Evolutionary conservation across 2,797 vertebrate genomes (phyloP), one percentile per base, ranked within the genome.

Genomic region (Dallia pectoralis): DNA sequence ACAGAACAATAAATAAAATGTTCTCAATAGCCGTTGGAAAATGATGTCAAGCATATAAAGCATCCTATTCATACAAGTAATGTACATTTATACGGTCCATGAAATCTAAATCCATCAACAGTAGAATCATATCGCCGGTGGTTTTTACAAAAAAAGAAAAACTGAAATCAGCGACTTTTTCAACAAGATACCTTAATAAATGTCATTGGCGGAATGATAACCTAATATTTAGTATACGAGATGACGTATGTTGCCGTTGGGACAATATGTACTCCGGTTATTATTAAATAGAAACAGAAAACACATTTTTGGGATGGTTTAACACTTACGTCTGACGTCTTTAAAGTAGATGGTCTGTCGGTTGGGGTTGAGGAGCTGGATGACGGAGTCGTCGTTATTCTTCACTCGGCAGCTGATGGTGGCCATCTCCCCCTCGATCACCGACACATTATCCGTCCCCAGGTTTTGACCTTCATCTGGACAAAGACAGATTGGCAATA

Each of bases 321-420:
- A 44, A 65, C 73, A 95, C 97, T 96, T 91, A 99, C 97, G 97
- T 89, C 97, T 91, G 83, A 98, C 94, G 47, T 99, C 97, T 88
- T 91, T 93, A 92, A 99, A 99, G 83, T 98, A 99, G 91, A 99
- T 99, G 70, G 97, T 99, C 90, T 99, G 97, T 85, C 97, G 93
- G 94, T 98, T 99, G 83, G 97, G 97, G 88, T 99, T 99, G 88
- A 99, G 95, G n/a, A 99, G 96, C 81, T 99, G 97, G 84, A 98
- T 99, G 89, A 99, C 97, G 0, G 97, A 98, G 91, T 97, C 97
- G 1, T 99, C 97, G 62, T 97, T 99, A 93, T 97, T 95, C 90
- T 95, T 98, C 82, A 98, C 95, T 47, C 96, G 91, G 91, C 97
- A 99, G 93, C 97, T 99, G 94, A 99, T 99, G 87, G 95, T 98